Percentiles rank a stretch among this genome's conserved stretches.
phyloP scores from a whole-genome alignment of 2,797 vertebrate genomes.

The Rhincodon typus region DNA sequence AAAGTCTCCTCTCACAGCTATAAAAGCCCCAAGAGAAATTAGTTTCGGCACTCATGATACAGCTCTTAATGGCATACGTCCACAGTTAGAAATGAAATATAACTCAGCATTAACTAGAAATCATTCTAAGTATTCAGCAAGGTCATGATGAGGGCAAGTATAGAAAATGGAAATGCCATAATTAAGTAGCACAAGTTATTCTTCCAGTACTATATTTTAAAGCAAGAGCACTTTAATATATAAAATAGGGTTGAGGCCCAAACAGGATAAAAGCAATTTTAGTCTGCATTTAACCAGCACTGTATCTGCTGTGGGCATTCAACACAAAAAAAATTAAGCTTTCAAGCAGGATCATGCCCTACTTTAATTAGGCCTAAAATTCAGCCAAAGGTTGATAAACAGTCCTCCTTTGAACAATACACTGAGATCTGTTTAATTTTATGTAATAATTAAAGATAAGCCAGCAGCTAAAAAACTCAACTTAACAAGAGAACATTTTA shows the following conservation, averaged over 20 bases:
- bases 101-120: slow-evolving; percentile 9
- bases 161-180: neutral
- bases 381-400: neutral
- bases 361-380: neutral
- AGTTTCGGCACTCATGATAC: neutral
- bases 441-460: neutral
- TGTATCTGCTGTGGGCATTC: neutral
- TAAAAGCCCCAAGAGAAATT: slow-evolving; percentile 20
- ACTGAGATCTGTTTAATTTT: neutral
- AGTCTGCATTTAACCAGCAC: neutral
- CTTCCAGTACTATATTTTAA: neutral
- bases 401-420: neutral
- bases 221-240: neutral
- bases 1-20: slow-evolving; percentile 29
- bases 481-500: neutral
- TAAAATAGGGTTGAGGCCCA: neutral
- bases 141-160: neutral
- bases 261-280: neutral
- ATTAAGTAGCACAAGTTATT: neutral
- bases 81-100: slow-evolving; percentile 15
- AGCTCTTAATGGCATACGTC: neutral
- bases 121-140: slow-evolving; percentile 5
- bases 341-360: neutral
- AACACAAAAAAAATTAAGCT: neutral
- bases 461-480: neutral